Percentiles rank a stretch among this genome's conserved stretches.
Conservation (phyloP, 2,797 vertebrate genomes). For the Malurus leucopterus region DNA sequence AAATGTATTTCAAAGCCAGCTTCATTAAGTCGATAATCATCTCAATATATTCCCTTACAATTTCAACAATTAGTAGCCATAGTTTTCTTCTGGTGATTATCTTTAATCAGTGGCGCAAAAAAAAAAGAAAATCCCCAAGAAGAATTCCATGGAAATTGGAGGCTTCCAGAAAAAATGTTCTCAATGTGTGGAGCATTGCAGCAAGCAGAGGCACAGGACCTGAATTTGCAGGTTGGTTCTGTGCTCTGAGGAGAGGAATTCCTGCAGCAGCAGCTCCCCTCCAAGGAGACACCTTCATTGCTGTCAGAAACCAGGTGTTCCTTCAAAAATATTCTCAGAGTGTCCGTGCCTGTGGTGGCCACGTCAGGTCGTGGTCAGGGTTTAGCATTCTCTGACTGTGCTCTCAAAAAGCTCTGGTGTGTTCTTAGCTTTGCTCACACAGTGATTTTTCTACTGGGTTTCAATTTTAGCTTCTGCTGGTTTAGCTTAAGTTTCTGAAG, state of each 20-base stretch:
- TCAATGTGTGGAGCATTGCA: fast-evolving
- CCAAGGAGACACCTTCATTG: neutral
- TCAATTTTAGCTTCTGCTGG: neutral
- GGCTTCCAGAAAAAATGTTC: constrained; percentile 19
- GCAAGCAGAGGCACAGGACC: neutral
- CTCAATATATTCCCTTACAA: constrained; percentile 55
- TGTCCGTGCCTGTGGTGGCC: neutral
- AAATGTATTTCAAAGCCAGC: constrained; percentile 52
- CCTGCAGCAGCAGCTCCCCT: neutral
- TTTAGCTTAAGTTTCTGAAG: neutral
- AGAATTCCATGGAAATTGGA: neutral
- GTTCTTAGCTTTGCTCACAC: neutral
- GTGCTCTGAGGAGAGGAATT: neutral
- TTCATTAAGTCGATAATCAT: constrained; percentile 62
- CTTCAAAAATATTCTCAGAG: neutral
- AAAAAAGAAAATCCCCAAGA: neutral
- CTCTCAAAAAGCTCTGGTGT: neutral
- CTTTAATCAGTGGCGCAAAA: neutral
- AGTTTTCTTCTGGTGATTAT: neutral
- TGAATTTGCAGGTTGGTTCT: neutral
- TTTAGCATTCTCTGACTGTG: neutral
- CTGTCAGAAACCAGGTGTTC: neutral
- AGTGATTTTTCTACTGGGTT: neutral
- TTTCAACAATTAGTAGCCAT: constrained; percentile 54
- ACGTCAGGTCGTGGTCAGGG: neutral